Conservation (phyloP, 2,113 vertebrate genomes). For the Eulemur macaco region DNA sequence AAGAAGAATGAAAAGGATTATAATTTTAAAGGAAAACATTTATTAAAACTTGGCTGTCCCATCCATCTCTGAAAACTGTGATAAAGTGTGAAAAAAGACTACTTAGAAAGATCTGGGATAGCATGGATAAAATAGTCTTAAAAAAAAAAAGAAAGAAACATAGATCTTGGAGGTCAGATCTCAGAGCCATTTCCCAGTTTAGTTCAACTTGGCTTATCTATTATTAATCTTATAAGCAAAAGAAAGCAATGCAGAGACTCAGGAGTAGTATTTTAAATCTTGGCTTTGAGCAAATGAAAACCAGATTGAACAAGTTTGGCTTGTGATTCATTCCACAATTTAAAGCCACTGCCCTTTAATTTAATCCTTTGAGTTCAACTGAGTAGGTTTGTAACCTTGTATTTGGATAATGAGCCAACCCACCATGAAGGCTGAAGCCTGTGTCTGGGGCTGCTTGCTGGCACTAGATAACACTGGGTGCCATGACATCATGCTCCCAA, state of each 20-base stretch:
- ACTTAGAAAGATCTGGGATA: background rate
- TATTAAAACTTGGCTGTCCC: background rate
- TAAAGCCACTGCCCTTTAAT: conserved; percentile 34
- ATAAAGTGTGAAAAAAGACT: background rate
- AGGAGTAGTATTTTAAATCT: background rate
- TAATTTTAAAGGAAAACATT: background rate
- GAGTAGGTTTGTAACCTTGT: background rate
- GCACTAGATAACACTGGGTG: conserved; percentile 56
- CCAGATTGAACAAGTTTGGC: conserved; percentile 43
- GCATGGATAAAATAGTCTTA: no score
- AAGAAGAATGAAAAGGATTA: background rate
- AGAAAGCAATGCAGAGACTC: conserved; percentile 22
- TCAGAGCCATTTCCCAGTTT: background rate
- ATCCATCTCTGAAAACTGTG: background rate
- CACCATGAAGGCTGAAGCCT: conserved; percentile 55
- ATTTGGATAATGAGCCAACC: conserved; percentile 63
- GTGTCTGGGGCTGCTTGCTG: conserved; percentile 59
- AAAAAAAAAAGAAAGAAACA: background rate
- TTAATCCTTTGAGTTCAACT: background rate
- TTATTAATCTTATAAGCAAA: background rate
- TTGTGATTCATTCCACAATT: conserved; percentile 28
- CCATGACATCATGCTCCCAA: conserved; percentile 77
- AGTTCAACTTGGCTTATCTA: background rate
- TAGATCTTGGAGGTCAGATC: background rate
- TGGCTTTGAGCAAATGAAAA: conserved; percentile 33